phyloP scores from a whole-genome alignment of 2,888 invertebrate species.

The Zhengitettix transpicula region DNA sequence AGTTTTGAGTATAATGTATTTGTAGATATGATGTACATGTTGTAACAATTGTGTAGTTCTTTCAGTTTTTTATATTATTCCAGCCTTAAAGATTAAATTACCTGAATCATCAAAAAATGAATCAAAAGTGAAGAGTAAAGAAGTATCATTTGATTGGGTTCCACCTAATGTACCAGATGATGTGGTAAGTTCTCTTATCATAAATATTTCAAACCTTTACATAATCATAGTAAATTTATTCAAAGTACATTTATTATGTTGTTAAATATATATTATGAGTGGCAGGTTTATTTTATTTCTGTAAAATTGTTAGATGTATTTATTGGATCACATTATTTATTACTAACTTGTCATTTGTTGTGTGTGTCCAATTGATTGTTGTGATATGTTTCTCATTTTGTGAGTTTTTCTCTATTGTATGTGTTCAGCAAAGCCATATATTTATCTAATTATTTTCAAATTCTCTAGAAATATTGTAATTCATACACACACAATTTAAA shows the following conservation, averaged over 20 bases:
- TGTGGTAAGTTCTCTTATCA: slow-evolving; percentile 28
- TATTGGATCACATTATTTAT: background rate
- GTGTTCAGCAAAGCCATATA: too few relatives aligned
- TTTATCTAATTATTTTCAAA: too few relatives aligned
- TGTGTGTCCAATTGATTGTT: too few relatives aligned
- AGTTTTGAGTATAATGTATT: too few relatives aligned
- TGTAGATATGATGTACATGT: background rate
- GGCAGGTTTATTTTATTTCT: background rate
- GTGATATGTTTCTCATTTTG: too few relatives aligned
- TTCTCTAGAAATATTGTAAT: too few relatives aligned
- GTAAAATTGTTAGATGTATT: background rate
- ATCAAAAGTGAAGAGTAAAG: slow-evolving; percentile 22
- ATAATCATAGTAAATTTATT: too few relatives aligned
- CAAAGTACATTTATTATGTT: too few relatives aligned
- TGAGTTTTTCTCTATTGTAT: too few relatives aligned
- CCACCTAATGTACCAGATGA: slow-evolving; percentile 54
- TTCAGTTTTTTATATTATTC: slow-evolving; percentile 14
- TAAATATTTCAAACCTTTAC: too few relatives aligned
- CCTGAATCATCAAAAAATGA: slow-evolving; percentile 17
- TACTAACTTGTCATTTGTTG: too few relatives aligned
- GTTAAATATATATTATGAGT: slow-evolving; percentile 23
- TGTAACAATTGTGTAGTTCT: background rate
- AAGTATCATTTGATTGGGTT: slow-evolving; percentile 57
- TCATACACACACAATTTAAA: too few relatives aligned
- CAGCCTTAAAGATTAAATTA: slow-evolving; percentile 38